Base-by-base conservation (phyloP, 1,140 invertebrate genomes). In the Neodiprion lecontei region DNA sequence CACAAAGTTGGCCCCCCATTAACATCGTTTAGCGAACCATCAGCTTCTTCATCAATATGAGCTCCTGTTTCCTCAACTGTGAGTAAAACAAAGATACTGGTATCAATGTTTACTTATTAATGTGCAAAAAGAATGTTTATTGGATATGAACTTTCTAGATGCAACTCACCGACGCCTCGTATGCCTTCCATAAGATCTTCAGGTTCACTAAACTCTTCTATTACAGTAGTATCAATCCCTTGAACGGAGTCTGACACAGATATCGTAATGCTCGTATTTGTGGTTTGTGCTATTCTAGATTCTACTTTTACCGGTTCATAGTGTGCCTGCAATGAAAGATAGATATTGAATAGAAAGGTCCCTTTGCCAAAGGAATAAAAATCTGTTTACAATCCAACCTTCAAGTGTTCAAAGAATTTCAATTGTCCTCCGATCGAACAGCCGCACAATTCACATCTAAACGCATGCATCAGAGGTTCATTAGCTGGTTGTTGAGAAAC, bases 101-200 rank as follows among this genome's bases (percentile, higher is more conserved):
- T 49, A 21, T 3, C 47, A 9, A 69, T 69, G 14, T 40, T 5
- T 40, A 40, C 28, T 40, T 40, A 40, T 40, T 40, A 5, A n/a
- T 66, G 5, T n/a, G 14, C 65, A 66, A 7, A 66, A 66, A 14
- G 28, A 40, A 40, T 40, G 28, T 40, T 7, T 65, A 65, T 5
- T 65, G 61, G 61, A 14, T 65, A 17, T 65, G 17, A 17, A 7
- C 12, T 21, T 71, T 61, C 7, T 49, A 50, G 73, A 66, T 61
- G n/a, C 9, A 17, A 79, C 85, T 79, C 69, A 88, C 93, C 92
- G 61, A 92, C 90, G 79, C 92, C 91, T 74, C 93, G 89, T 75
- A 95, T 94, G 75, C 94, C 95, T 82, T 94, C 95, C 91, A 95
- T 94, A 82, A 96, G 90, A 85, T 95, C 95, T 85, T 95, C 95